Evolutionary conservation across 1,140 invertebrate genomes (phyloP).

Genomic region (Diploscapter pachys): DNA sequence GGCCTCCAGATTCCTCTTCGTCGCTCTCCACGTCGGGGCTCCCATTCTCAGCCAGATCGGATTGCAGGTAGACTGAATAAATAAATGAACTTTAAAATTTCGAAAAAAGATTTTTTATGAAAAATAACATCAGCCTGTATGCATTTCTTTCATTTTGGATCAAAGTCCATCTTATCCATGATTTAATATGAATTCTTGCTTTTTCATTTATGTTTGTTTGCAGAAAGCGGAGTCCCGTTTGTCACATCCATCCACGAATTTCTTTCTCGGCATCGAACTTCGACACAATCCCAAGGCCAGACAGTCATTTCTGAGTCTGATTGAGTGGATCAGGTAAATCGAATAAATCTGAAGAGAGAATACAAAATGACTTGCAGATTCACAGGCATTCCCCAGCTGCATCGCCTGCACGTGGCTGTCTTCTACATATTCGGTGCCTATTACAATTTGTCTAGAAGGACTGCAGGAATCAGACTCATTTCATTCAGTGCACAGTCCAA

Average conservation of each 20-base stretch:
- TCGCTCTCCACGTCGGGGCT: conserved; percentile 32
- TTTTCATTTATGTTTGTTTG: background rate
- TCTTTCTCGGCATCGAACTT: conserved; percentile 20
- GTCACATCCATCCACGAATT: conserved; percentile 20
- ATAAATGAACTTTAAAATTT: no score
- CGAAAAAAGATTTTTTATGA: no score
- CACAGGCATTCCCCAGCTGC: conserved; percentile 17
- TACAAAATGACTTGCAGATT: background rate
- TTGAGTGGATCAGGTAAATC: conserved; percentile 10
- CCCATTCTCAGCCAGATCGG: conserved; percentile 27
- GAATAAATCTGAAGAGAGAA: background rate
- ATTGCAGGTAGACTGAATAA: conserved; percentile 17
- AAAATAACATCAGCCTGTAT: background rate
- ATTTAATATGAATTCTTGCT: background rate
- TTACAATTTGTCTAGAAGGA: conserved; percentile 22
- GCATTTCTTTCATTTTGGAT: background rate
- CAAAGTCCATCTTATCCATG: background rate
- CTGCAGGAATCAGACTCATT: conserved; percentile 32
- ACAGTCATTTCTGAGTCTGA: conserved; percentile 12
- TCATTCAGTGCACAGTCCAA: conserved; percentile 26
- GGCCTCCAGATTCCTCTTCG: conserved; percentile 25
- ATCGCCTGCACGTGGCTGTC: conserved; percentile 24
- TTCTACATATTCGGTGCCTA: conserved; percentile 35
- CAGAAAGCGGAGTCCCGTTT: conserved; percentile 20
- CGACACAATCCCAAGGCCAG: conserved; percentile 19